Evolutionary conservation across 1,140 invertebrate species (phyloP), one percentile per base, ranked within the genome.

Genomic region (Drosophila kanapiae): DNA sequence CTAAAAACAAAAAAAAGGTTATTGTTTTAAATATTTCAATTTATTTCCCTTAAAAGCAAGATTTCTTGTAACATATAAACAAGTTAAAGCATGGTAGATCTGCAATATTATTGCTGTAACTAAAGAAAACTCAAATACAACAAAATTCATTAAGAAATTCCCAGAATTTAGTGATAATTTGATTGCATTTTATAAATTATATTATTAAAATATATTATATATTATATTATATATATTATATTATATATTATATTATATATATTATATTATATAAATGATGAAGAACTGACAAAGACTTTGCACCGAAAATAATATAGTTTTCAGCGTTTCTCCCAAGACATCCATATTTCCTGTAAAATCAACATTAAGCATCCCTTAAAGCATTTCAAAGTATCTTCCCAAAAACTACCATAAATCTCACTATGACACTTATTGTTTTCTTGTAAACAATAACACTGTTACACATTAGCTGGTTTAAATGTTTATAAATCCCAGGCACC

Each of bases 91-190:
- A 31, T 23, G 6, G 6, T 4, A 47, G 18, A 3, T n/a, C 8
- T 10, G 4, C n/a, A 14, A 49, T 8, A 4, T 8, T 14, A 4
- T 27, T 27, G 0, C 5, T 18, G 16, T 7, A 14, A 14, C 4
- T 27, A 8, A 48, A 14, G 7, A 8, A 48, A 14, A 14, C 18
- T 4, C 5, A 4, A 42, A 43, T 18, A 6, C 11, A 13, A 23
- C 0, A 13, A 4, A 1, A 13, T 23, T 23, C 23, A 23, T 14
- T 29, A 14, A 4, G 1, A 48, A 29, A 29, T n/a, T 9, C 13
- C 8, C 1, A 5, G n/a, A 6, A 1, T 3, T 10, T 10, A 2
- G 0, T 29, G 5, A 0, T 5, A 8, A n/a, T n/a, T n/a, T 2
- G 5, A 9, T 42, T 42, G 7, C n/a, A 13, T 38, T 38, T 6